Evolutionary conservation across 2,888 invertebrate genomes (phyloP).

Genomic region (Spodoptera littoralis): DNA sequence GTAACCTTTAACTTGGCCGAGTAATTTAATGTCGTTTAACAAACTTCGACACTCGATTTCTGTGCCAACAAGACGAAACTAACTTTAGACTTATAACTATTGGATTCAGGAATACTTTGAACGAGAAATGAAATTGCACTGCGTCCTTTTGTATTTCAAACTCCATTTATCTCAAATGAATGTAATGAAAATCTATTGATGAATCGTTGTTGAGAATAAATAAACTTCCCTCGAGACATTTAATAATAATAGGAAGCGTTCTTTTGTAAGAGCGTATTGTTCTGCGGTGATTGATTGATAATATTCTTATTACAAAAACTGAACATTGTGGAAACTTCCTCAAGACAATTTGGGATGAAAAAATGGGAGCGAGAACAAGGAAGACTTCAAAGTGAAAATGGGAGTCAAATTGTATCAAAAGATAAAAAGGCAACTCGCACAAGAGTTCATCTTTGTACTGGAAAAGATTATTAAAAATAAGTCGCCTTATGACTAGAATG

Average conservation of each 20-base stretch:
- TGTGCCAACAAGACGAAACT: slow-evolving; percentile 47
- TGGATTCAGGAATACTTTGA: slow-evolving; percentile 23
- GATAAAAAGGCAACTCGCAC: too few species aligned
- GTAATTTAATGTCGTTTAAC: slow-evolving; percentile 68
- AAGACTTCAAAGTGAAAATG: too few species aligned
- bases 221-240: slow-evolving; percentile 23
- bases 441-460: too few species aligned
- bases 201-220: slow-evolving; percentile 35
- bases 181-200: slow-evolving; percentile 44
- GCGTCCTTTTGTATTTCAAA: slow-evolving; percentile 20
- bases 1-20: slow-evolving; percentile 62
- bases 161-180: slow-evolving; percentile 28
- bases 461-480: too few species aligned
- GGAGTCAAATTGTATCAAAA: too few species aligned
- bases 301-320: slow-evolving; percentile 12
- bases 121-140: slow-evolving; percentile 21
- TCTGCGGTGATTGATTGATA: slow-evolving; percentile 36
- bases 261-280: slow-evolving; percentile 42
- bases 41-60: slow-evolving; percentile 61
- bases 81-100: slow-evolving; percentile 53
- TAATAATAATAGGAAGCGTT: slow-evolving; percentile 24
- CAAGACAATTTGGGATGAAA: slow-evolving; percentile 7
- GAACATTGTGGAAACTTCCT: neutral
- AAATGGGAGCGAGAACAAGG: neutral
- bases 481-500: too few species aligned